phyloP scores from a whole-genome alignment of 2,113 vertebrate genomes.

The Phalacrocorax pelagicus region DNA sequence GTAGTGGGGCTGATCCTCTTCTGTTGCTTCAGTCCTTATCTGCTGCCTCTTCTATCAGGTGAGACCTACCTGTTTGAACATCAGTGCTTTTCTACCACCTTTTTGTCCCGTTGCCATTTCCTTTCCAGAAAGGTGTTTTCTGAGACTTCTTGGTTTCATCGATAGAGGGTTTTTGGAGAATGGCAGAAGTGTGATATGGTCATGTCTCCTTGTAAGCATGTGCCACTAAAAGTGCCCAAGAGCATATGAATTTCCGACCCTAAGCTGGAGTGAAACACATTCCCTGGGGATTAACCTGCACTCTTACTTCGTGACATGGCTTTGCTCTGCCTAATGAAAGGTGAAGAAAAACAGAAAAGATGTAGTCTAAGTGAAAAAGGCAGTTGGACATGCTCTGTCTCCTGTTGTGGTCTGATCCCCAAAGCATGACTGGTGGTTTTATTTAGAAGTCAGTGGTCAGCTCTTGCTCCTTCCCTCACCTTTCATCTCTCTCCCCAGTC shows the following conservation, averaged over 20 bases:
- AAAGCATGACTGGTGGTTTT: background rate
- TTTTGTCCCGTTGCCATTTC: background rate
- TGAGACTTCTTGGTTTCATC: background rate
- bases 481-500: background rate
- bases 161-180: background rate
- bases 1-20: background rate
- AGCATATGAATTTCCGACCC: background rate
- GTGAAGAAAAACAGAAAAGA: background rate
- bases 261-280: background rate
- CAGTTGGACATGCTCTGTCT: background rate
- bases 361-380: background rate
- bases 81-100: background rate
- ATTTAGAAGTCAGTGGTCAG: background rate
- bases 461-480: background rate
- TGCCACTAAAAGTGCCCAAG: background rate
- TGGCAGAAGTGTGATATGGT: background rate
- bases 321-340: background rate
- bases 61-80: background rate
- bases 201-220: background rate
- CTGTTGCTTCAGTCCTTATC: background rate
- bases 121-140: background rate
- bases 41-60: background rate
- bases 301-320: background rate
- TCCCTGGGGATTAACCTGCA: background rate
- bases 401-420: background rate